Evolutionary conservation across 2,888 invertebrate species (phyloP), one percentile per base, ranked within the genome.

Genomic region (Caenorhabditis auriculariae): DNA sequence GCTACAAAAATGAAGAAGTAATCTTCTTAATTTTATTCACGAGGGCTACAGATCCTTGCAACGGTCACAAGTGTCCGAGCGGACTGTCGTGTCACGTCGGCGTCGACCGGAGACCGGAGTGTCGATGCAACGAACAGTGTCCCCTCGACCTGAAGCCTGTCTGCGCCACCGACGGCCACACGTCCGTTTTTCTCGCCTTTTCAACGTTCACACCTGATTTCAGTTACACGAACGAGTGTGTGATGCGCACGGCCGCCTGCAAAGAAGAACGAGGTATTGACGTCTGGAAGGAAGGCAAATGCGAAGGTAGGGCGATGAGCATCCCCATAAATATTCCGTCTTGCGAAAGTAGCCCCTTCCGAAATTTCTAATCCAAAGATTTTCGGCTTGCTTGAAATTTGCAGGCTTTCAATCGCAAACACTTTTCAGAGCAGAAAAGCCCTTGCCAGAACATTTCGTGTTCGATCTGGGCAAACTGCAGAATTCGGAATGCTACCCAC

Each of bases 11-110:
- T n/a, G n/a, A n/a, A n/a, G 4, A 19, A 17, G 17, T 45, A 4
- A 15, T 39, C 35, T 32, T 32, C n/a, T n/a, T 32, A 9, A 12
- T n/a, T n/a, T n/a, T 32, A 12, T 12, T 32, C n/a, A 9, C n/a
- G 35, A n/a, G 7, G 17, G 12, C 19, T 54, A 38, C 47, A 62
- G 91, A 92, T 83, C 91, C 92, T 0, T 93, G 93, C 82, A 87
- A 88, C 74, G 87, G 87, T 39, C 87, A 90, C 38, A 87, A 88
- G 65, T 93, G 92, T 82, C 87, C 87, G 44, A 84, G 87, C 7
- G 88, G 89, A 49, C 89, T 91, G 81, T 88, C 88, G 68, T 93
- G 93, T 82, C 87, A 88, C 42, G 87, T 93, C 77, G 89, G 91
- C 84, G 87, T 88, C 26, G 88, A 87, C 55, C 91, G 92, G 2